Base-by-base conservation (phyloP, 2,797 vertebrate genomes). In the Chelon labrosus region DNA sequence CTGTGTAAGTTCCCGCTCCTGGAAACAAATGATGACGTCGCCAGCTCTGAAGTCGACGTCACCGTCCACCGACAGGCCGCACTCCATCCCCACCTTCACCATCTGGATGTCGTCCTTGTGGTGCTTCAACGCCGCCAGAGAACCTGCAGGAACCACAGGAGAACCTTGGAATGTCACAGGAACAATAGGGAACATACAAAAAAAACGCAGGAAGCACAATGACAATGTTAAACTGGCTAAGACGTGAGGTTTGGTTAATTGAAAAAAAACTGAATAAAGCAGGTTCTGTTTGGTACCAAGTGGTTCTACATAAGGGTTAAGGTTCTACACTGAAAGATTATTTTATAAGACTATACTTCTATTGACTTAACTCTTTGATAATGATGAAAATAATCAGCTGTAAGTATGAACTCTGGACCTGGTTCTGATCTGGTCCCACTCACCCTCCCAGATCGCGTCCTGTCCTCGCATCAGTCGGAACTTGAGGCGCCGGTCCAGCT, bases 31-130 rank as follows among this genome's bases (percentile, higher is more conserved):
- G 0, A 99, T 85, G 82, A 92, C 72, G 66, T 99, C 98, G 57
- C 97, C 97, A 7, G 91, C 44, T 56, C 12, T 80, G 85, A 97
- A 94, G n/a, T 94, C 91, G n/a, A 94, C 51, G 4, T 93, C 76
- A 2, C 88, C 83, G 60, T 96, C 95, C 19, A 94, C 84, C 31
- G 94, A 97, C 41, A 99, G 54, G 1, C 98, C 98, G 70, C 98
- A 99, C 0, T 99, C 98, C 96, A 97, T 96, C 53, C 98, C 97
- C 0, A 38, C 83, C 92, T 93, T 96, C 73, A 96, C 95, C 3
- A 91, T 70, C 78, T 91, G 91, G 12, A 96, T 93, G 1, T 97
- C 96, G 51, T 97, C 95, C 80, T 97, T 98, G 66, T 95, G 96
- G 74, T 99, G 97, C 84, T 96, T 98, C 86, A 99, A 46, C 5